Conservation (phyloP, 1,140 invertebrate species). For the Drosophila suzukii region DNA sequence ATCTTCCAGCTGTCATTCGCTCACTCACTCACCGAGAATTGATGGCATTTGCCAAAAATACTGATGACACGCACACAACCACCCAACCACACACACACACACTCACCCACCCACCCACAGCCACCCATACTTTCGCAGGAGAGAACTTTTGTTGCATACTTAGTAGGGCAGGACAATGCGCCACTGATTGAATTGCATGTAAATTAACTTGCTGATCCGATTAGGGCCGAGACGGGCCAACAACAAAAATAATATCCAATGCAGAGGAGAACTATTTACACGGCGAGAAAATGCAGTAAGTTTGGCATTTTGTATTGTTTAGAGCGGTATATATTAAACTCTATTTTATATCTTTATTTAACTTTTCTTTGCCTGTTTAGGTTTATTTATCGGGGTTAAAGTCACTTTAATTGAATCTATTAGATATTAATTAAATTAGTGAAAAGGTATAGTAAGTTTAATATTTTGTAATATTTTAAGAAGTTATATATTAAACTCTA, state of each 20-base stretch:
- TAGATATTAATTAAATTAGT: no score
- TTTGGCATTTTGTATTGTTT: no score
- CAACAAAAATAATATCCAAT: conserved; percentile 63
- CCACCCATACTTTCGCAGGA: neutral
- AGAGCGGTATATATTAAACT: no score
- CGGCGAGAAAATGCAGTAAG: neutral
- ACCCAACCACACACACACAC: neutral
- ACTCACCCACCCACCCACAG: neutral
- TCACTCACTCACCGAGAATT: conserved; percentile 48
- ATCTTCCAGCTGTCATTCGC: conserved; percentile 43
- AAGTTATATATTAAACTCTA: no score
- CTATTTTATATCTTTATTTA: no score
- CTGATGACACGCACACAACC: conserved; percentile 39
- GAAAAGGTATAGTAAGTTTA: no score
- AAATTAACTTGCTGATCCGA: conserved; percentile 81
- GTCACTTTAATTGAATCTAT: no score
- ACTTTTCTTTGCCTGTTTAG: no score
- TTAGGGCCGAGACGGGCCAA: conserved; percentile 55
- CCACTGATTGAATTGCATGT: conserved; percentile 79
- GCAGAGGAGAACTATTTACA: conserved; percentile 22
- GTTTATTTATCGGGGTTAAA: no score
- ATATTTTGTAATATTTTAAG: neutral
- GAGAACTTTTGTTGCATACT: conserved; percentile 60
- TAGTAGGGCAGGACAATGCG: conserved; percentile 63
- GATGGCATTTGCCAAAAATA: conserved; percentile 58